Evolutionary conservation across 2,113 vertebrate species (phyloP).

Genomic region (Gobio gobio): DNA sequence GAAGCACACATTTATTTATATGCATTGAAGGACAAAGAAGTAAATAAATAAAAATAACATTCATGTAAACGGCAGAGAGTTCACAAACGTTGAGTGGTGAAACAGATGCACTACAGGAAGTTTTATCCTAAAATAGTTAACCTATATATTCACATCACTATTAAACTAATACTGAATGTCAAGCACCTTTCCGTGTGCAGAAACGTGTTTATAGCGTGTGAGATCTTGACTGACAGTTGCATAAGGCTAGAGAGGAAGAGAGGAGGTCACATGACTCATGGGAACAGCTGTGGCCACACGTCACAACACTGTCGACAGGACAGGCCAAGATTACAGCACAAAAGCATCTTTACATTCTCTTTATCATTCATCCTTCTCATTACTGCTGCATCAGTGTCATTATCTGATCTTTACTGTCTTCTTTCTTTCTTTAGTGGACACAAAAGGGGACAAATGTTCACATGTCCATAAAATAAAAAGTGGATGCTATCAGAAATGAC

Average conservation of each 20-base stretch:
- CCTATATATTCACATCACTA: too few species aligned
- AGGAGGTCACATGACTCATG: slow-evolving; percentile 45
- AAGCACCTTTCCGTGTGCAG: background rate
- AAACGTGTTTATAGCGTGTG: background rate
- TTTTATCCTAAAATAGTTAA: too few species aligned
- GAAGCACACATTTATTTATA: too few species aligned
- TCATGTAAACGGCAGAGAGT: too few species aligned
- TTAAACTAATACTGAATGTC: background rate
- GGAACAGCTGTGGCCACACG: slow-evolving; percentile 52
- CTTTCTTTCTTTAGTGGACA: background rate
- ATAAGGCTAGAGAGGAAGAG: slow-evolving; percentile 37
- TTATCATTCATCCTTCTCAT: background rate
- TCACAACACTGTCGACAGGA: background rate
- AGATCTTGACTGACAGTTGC: slow-evolving; percentile 66
- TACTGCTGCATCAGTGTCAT: too few species aligned
- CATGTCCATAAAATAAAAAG: background rate
- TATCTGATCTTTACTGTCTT: background rate
- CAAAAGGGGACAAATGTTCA: background rate
- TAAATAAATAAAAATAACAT: too few species aligned
- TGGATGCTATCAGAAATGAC: background rate
- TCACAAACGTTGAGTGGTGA: too few species aligned
- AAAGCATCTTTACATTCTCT: background rate
- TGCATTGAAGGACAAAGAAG: too few species aligned
- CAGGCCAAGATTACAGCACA: background rate
- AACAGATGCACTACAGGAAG: too few species aligned